phyloP scores from a whole-genome alignment of 2,797 vertebrate genomes.

The Lophius americanus region DNA sequence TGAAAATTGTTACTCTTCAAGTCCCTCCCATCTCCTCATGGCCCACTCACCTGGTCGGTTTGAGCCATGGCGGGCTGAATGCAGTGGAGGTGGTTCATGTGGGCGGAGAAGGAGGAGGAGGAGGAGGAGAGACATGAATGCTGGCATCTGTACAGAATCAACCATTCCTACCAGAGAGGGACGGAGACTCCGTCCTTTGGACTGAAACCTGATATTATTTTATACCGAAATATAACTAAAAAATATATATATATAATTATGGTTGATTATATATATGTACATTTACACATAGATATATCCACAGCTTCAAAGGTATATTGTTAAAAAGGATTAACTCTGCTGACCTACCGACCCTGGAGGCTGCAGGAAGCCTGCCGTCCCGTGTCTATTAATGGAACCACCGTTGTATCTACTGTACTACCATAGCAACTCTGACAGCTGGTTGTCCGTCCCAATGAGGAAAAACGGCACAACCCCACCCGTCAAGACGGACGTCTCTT shows the following conservation, averaged over 20 bases:
- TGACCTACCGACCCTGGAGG: constrained; percentile 71
- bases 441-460: constrained; percentile 65
- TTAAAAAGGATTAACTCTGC: constrained; percentile 77
- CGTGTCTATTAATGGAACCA: constrained; percentile 88
- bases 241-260: constrained; percentile 81
- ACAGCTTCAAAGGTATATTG: constrained; percentile 82
- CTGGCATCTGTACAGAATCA: constrained; percentile 83
- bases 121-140: constrained; percentile 63
- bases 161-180: constrained; percentile 80
- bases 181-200: constrained; percentile 76
- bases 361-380: constrained; percentile 81
- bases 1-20: constrained; percentile 71
- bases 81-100: constrained; percentile 44
- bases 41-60: constrained; percentile 47
- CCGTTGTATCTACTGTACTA: constrained; percentile 90
- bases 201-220: constrained; percentile 81
- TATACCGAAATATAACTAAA: constrained; percentile 85
- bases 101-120: constrained; percentile 58
- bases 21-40: constrained; percentile 66
- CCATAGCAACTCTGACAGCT: constrained; percentile 79
- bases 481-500: constrained; percentile 66
- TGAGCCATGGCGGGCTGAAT: constrained; percentile 35
- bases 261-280: constrained; percentile 84
- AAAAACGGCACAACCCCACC: constrained; percentile 68
- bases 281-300: constrained; percentile 84